Conservation (phyloP, 2,113 vertebrate species). For the Phyllostomus hastatus region DNA sequence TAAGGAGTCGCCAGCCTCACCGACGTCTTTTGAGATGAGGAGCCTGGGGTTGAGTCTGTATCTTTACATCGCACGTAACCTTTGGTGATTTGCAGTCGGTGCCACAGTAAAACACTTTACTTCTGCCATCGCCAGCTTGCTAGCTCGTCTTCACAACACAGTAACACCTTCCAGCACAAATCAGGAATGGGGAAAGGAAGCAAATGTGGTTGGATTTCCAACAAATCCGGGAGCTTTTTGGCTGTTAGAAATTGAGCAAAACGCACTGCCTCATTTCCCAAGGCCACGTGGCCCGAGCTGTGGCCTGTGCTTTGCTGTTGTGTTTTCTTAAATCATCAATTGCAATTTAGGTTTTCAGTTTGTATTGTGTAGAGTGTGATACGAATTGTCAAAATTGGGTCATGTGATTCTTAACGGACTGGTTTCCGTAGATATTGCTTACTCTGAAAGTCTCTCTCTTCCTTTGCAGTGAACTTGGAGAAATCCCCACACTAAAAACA, state of each 20-base stretch:
- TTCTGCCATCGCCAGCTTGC: neutral
- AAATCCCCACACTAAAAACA: slow-evolving; percentile 82
- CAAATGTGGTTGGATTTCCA: neutral
- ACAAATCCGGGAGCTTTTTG: neutral
- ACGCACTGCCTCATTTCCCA: neutral
- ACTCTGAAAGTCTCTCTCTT: slow-evolving; percentile 53
- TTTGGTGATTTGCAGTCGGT: neutral
- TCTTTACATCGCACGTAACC: neutral
- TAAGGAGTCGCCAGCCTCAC: neutral
- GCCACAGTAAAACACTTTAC: neutral
- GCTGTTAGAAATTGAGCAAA: neutral
- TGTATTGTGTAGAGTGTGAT: neutral
- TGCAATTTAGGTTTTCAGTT: neutral
- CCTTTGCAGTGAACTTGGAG: slow-evolving; percentile 86
- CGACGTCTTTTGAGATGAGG: neutral
- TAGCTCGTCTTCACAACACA: neutral
- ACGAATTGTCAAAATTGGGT: neutral
- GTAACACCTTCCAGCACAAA: neutral
- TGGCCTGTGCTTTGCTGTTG: neutral
- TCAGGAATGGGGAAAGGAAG: neutral
- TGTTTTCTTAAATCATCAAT: neutral
- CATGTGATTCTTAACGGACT: neutral
- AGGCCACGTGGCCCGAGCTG: neutral
- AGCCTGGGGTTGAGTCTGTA: neutral
- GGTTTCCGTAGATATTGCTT: neutral